Evolutionary conservation across 1,140 invertebrate genomes (phyloP), one percentile per base, ranked within the genome.

Genomic region (Acromyrmex heyeri): DNA sequence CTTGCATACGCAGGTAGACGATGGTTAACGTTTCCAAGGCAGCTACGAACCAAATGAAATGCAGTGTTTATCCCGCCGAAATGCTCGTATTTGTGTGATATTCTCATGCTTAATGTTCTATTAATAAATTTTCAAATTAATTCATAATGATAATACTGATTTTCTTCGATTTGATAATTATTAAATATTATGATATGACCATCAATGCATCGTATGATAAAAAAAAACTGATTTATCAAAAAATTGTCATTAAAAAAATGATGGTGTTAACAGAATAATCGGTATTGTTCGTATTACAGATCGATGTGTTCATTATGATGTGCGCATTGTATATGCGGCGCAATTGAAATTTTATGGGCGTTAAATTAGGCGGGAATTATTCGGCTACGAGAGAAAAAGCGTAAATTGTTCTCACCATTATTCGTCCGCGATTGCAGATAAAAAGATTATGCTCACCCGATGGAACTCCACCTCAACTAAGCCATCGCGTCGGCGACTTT

Each of bases 371-470:
- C 30, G 48, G 48, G 50, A 81, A 70, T 81, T 82, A 82, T 83
- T 83, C 69, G 79, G 34, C 34, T 21, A 50, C 16, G 30, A 48
- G 24, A 73, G 24, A 73, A 59, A 75, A 61, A 61, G 55, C 79
- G 67, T 24, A 73, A 83, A 73, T 83, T 75, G 69, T 73, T 83
- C 44, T 75, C 79, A n/a, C 69, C 67, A 83, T 83, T 53, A 75
- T 50, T 83, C 79, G 70, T 83, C 27, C 27, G 79, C 69, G 79
- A 83, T 83, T 83, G 69, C 69, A 83, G 79, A 83, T 83, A 83
- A 83, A 83, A 83, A 83, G 55, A 83, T 73, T 83, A 73, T n/a
- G 21, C 10, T 62, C 69, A 44, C 18, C 55, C 79, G 55, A 62
- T 70, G 34, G 44, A 73, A 83, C 69, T 73, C 38, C 55, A 72